phyloP scores from a whole-genome alignment of 2,113 vertebrate species.

The Nipponia nippon region DNA sequence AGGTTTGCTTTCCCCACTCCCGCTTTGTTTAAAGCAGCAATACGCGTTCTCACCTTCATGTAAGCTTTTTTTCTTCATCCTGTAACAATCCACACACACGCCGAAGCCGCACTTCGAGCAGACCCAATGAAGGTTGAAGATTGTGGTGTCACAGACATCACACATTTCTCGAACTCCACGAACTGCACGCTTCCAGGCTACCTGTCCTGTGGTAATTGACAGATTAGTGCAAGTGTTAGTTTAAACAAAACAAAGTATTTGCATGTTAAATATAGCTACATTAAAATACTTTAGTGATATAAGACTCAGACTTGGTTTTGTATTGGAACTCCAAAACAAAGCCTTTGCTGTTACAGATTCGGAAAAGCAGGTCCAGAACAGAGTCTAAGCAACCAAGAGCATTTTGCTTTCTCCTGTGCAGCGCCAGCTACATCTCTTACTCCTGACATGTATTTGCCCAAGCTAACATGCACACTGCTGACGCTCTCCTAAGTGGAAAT shows the following conservation, averaged over 20 bases:
- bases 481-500: neutral
- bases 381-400: neutral
- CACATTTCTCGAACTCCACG: constrained; percentile 81
- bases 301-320: neutral
- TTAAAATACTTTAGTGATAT: fast-evolving
- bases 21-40: neutral
- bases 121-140: constrained; percentile 84
- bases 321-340: neutral
- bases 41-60: constrained; percentile 56
- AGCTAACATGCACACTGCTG: neutral
- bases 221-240: fast-evolving
- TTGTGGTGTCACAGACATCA: constrained; percentile 80
- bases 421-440: neutral
- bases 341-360: neutral
- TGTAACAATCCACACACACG: constrained; percentile 79
- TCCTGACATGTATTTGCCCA: neutral
- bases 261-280: neutral
- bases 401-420: neutral
- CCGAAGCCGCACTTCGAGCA: constrained; percentile 82
- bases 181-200: constrained; percentile 82
- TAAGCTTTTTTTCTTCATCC: constrained; percentile 74
- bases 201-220: constrained; percentile 61
- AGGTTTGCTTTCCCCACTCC: neutral
- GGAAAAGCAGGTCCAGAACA: neutral
- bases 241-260: neutral